These are phyloP conservation scores for Laspeyria flexula DNA, from an alignment of 2,888 invertebrate species.

Conservation along the genomic window DNA sequence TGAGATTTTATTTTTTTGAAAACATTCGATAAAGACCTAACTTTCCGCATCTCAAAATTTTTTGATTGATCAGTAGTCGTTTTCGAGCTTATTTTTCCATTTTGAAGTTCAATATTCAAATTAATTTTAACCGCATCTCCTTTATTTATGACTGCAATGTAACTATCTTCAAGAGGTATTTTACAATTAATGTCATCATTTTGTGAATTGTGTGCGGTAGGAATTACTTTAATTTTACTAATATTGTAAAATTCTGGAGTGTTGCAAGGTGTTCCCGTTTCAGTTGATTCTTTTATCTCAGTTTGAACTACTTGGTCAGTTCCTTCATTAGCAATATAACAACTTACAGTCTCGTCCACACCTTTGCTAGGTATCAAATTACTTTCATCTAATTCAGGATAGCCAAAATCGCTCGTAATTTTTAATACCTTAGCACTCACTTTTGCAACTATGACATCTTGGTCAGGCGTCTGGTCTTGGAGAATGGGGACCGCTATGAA, in stretches of 20 bases:
- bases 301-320: conserved; percentile 22
- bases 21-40: conserved; percentile 30
- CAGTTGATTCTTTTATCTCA: conserved; percentile 2
- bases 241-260: not conserved
- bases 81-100: not conserved
- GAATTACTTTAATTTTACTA: conserved; percentile 10
- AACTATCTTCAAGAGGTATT: conserved; percentile 31
- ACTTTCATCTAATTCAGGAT: conserved; percentile 18
- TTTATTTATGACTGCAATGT: conserved; percentile 47
- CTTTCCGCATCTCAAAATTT: conserved; percentile 8
- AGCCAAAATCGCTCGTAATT: conserved; percentile 2
- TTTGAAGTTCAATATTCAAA: conserved; percentile 49
- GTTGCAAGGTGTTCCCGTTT: not conserved
- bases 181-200: conserved; percentile 6
- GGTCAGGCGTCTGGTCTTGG: conserved; percentile 28
- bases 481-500: conserved; percentile 5
- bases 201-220: conserved; percentile 2
- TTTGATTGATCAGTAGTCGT: not conserved
- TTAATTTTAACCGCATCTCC: conserved; percentile 60
- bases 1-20: conserved; percentile 50
- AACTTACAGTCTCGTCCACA: not conserved
- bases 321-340: not conserved
- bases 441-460: conserved; percentile 31
- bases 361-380: conserved; percentile 9
- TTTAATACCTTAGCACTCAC: conserved; percentile 23